Conservation (phyloP, 2,888 invertebrate species). For the Leptothorax acervorum region DNA sequence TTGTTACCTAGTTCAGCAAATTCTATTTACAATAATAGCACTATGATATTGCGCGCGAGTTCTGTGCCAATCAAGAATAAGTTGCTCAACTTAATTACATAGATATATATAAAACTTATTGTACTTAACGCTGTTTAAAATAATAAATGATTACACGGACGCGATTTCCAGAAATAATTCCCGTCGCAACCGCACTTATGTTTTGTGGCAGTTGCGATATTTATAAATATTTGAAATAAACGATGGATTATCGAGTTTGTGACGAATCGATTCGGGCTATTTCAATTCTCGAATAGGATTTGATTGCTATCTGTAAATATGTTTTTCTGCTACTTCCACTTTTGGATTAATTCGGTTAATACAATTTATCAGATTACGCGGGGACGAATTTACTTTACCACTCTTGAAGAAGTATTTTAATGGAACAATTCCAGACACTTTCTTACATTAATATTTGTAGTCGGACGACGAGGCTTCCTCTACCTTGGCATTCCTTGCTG, state of each 20-base stretch:
- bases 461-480: not conserved
- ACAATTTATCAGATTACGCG: not conserved
- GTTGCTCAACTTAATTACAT: not conserved
- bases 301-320: slow-evolving; percentile 1
- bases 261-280: not conserved
- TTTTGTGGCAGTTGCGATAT: not conserved
- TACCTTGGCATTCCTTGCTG: not conserved
- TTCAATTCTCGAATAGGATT: slow-evolving; percentile 6
- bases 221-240: slow-evolving; percentile 10
- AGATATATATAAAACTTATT: not conserved
- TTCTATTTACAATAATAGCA: not conserved
- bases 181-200: not conserved
- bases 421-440: slow-evolving; percentile 3
- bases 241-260: not conserved
- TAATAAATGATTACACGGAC: not conserved
- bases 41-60: not conserved
- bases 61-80: not conserved
- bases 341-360: not conserved
- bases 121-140: not conserved
- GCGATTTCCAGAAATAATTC: slow-evolving; percentile 15
- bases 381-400: not conserved
- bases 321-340: not conserved
- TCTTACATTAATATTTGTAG: slow-evolving; percentile 37
- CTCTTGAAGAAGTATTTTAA: slow-evolving; percentile 27
- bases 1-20: not conserved